phyloP scores from a whole-genome alignment of 2,888 invertebrate species.

The Mesoligia furuncula region DNA sequence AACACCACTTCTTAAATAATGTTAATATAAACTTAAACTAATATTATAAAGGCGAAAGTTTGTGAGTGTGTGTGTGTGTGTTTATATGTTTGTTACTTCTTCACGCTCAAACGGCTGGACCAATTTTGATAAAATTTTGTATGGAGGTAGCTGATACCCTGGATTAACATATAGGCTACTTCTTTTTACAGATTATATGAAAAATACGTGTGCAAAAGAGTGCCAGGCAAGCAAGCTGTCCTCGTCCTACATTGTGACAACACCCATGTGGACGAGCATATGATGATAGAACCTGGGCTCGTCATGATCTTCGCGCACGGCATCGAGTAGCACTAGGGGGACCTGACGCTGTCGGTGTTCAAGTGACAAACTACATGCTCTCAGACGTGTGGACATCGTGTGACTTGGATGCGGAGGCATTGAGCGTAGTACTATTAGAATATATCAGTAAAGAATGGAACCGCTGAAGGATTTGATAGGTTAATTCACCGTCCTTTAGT shows the following conservation, averaged over 20 bases:
- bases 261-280: conserved; percentile 97
- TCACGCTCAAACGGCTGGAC: too few species aligned
- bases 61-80: too few species aligned
- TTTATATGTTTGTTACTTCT: too few species aligned
- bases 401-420: conserved; percentile 59
- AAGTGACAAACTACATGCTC: conserved; percentile 54
- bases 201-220: conserved; percentile 97
- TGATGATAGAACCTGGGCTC: conserved; percentile 98
- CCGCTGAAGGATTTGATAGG: conserved; percentile 22
- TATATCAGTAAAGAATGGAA: conserved; percentile 7
- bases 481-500: conserved; percentile 26
- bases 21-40: background rate
- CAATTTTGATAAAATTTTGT: too few species aligned
- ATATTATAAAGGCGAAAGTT: too few species aligned
- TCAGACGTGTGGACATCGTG: conserved; percentile 49
- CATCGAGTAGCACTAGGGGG: conserved; percentile 91
- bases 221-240: conserved; percentile 99
- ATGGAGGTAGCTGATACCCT: too few species aligned
- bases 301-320: conserved; percentile 99
- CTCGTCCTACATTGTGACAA: conserved; percentile 98
- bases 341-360: conserved; percentile 37
- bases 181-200: conserved; percentile 92
- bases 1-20: background rate
- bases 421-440: conserved; percentile 35
- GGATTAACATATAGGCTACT: too few species aligned